Evolutionary conservation across 2,797 vertebrate species (phyloP).

Genomic region (Ctenopoma kingsleyae): DNA sequence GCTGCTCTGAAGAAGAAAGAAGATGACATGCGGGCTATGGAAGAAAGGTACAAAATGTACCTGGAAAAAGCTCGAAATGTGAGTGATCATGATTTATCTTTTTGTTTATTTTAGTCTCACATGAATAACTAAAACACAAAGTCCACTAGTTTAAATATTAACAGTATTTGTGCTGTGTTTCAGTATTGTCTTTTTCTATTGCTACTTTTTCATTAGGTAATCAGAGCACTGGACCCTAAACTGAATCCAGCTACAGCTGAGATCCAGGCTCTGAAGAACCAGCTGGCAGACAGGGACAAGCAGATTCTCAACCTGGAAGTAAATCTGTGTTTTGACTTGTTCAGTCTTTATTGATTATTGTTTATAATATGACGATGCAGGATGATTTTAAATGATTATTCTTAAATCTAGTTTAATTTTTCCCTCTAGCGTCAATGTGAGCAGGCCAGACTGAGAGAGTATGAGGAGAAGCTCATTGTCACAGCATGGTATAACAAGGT

Average conservation of each 20-base stretch:
- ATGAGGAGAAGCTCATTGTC: slow-evolving; percentile 97
- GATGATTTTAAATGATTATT: not conserved
- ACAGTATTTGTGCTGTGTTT: not conserved
- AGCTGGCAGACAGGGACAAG: slow-evolving; percentile 92
- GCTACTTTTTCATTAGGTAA: slow-evolving; percentile 85
- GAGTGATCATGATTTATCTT: slow-evolving; percentile 66
- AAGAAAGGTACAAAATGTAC: slow-evolving; percentile 99
- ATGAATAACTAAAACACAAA: not conserved
- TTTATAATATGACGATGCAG: not conserved
- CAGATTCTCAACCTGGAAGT: slow-evolving; percentile 93
- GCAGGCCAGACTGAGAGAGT: slow-evolving; percentile 92
- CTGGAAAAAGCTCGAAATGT: slow-evolving; percentile 98
- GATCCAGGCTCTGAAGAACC: slow-evolving; percentile 93
- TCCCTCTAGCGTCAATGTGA: slow-evolving; percentile 90
- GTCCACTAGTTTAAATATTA: not conserved
- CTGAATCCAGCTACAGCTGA: slow-evolving; percentile 96
- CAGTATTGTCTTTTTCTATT: not conserved
- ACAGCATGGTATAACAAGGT: slow-evolving; percentile 99
- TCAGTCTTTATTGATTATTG: not conserved
- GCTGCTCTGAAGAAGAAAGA: slow-evolving; percentile 96
- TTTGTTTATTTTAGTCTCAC: not conserved
- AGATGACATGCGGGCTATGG: slow-evolving; percentile 99
- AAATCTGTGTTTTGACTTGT: slow-evolving; percentile 37
- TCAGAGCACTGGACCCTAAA: slow-evolving; percentile 96
- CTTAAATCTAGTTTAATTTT: slow-evolving; percentile 9